Evolutionary conservation across 2,113 vertebrate genomes (phyloP).

Genomic region (Cichladusa arquata): DNA sequence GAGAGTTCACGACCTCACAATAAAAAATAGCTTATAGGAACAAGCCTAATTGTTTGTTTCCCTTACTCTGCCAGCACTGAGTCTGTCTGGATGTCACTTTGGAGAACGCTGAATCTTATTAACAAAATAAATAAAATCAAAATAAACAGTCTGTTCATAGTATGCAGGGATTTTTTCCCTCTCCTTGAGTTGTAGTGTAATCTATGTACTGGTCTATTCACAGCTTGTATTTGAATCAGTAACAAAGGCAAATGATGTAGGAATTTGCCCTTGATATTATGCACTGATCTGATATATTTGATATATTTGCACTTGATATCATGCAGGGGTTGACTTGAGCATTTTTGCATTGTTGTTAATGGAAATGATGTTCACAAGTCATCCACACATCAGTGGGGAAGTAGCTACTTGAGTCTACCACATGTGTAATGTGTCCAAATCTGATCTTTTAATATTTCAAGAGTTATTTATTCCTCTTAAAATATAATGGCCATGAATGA

Average conservation of each 20-base stretch:
- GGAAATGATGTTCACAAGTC: neutral
- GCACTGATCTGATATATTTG: neutral
- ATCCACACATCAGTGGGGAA: neutral
- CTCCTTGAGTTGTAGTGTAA: neutral
- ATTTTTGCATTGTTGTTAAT: neutral
- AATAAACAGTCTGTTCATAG: neutral
- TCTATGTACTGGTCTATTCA: neutral
- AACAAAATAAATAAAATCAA: neutral
- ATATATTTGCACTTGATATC: neutral
- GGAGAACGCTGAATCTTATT: neutral
- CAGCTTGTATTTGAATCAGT: neutral
- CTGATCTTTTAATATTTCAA: neutral
- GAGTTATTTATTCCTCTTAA: neutral
- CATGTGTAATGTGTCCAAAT: neutral
- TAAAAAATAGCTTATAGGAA: neutral
- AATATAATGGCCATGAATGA: neutral
- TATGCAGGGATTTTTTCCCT: neutral
- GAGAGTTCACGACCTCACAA: neutral
- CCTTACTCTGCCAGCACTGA: neutral
- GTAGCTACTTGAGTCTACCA: neutral
- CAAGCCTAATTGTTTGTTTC: constrained; percentile 19
- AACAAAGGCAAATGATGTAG: neutral
- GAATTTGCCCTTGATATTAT: neutral
- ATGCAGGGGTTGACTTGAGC: neutral
- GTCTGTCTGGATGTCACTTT: neutral